phyloP scores from a whole-genome alignment of 1,140 invertebrate species.

The Zaprionus vittiger region DNA sequence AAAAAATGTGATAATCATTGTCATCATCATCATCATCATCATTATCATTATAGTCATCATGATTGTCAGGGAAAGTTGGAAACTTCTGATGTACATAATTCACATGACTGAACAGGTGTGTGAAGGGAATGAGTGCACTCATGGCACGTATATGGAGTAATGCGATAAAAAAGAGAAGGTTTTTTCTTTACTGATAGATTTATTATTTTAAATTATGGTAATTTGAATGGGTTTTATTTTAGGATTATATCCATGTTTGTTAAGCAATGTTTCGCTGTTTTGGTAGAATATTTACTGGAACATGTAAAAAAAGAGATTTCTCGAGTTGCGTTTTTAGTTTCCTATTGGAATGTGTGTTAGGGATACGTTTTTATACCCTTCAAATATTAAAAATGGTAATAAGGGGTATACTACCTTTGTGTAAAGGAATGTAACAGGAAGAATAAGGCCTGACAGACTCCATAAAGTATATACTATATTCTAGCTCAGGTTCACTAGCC shows the following conservation, averaged over 20 bases:
- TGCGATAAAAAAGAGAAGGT: background rate
- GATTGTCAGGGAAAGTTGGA: conserved; percentile 12
- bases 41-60: background rate
- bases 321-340: too few relatives aligned
- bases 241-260: background rate
- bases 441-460: too few relatives aligned
- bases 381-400: too few relatives aligned
- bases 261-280: too few relatives aligned
- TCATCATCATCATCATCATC: background rate
- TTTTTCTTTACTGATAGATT: background rate
- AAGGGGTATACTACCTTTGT: too few relatives aligned
- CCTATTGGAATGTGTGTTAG: too few relatives aligned
- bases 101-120: conserved; percentile 31
- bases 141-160: background rate
- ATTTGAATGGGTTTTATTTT: background rate
- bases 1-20: conserved; percentile 15
- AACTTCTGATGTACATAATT: conserved; percentile 10
- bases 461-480: too few relatives aligned
- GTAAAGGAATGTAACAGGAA: too few relatives aligned
- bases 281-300: too few relatives aligned
- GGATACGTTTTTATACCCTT: too few relatives aligned
- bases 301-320: too few relatives aligned
- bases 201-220: background rate
- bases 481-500: too few relatives aligned
- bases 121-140: background rate